Evolutionary conservation across 2,888 invertebrate genomes (phyloP).

Genomic region (Agriopis aurantiaria): DNA sequence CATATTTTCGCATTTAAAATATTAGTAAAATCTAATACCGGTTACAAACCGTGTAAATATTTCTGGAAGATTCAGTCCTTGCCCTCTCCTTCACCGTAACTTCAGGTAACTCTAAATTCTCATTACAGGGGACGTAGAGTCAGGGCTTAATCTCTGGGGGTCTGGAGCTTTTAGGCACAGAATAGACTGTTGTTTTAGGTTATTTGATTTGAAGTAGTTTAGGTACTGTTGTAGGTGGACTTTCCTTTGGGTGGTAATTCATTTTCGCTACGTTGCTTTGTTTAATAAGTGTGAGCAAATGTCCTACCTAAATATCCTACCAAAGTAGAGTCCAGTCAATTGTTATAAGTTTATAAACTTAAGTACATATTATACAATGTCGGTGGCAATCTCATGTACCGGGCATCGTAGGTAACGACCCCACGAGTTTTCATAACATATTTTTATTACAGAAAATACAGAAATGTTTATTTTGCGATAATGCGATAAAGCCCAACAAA

Average conservation of each 20-base stretch:
- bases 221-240: conserved; percentile 14
- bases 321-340: no score
- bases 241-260: neutral
- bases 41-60: neutral
- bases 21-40: neutral
- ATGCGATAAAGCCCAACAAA: no score
- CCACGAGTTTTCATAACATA: no score
- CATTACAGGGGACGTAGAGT: conserved; percentile 33
- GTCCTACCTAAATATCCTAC: neutral
- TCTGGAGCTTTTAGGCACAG: conserved; percentile 39
- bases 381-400: no score
- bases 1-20: no score
- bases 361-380: no score
- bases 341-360: no score
- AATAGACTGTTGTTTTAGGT: conserved; percentile 31
- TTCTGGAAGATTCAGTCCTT: conserved; percentile 10
- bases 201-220: conserved; percentile 26
- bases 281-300: neutral
- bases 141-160: conserved; percentile 38
- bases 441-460: no score
- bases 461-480: no score
- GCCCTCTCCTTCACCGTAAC: conserved; percentile 24
- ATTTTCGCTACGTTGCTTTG: conserved; percentile 11
- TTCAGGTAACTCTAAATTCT: conserved; percentile 37
- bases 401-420: no score